A percentile compares a stretch with the other conserved stretches of the same genome.
These are phyloP conservation scores for Hassar affinis DNA, from an alignment of 2,113 vertebrate genomes.

Conservation along the genomic window DNA sequence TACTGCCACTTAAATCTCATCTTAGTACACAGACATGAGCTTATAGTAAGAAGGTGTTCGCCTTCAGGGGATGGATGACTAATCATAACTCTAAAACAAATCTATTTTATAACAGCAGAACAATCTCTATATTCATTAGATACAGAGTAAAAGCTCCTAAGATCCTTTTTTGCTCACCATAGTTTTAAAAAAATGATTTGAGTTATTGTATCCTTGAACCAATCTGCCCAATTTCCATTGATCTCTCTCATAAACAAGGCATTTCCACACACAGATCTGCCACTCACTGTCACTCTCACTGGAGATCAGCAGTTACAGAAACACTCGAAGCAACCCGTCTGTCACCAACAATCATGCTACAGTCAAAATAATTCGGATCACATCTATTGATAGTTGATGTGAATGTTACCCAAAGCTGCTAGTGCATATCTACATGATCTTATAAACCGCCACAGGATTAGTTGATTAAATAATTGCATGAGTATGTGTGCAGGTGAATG, in stretches of 20 bases:
- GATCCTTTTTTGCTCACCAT: background rate
- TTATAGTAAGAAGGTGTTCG: background rate
- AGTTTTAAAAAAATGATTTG: background rate
- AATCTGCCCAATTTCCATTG: background rate
- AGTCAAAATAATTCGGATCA: background rate
- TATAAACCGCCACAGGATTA: background rate
- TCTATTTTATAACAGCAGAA: background rate
- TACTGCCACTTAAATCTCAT: background rate
- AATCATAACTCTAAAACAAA: background rate
- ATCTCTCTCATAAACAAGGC: background rate
- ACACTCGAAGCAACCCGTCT: background rate
- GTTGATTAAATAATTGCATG: background rate
- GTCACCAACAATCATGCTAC: background rate
- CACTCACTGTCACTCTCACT: no score
- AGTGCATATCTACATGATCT: background rate
- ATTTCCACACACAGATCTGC: background rate
- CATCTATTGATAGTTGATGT: background rate
- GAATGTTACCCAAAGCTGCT: background rate
- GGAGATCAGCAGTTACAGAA: background rate
- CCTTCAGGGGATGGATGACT: background rate
- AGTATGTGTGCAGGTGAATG: background rate
- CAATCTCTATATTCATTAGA: background rate
- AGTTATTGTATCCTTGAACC: background rate
- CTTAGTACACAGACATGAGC: background rate
- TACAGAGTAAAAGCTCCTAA: background rate